Base-by-base conservation (phyloP, 2,113 vertebrate genomes). In the Leptosomus discolor region DNA sequence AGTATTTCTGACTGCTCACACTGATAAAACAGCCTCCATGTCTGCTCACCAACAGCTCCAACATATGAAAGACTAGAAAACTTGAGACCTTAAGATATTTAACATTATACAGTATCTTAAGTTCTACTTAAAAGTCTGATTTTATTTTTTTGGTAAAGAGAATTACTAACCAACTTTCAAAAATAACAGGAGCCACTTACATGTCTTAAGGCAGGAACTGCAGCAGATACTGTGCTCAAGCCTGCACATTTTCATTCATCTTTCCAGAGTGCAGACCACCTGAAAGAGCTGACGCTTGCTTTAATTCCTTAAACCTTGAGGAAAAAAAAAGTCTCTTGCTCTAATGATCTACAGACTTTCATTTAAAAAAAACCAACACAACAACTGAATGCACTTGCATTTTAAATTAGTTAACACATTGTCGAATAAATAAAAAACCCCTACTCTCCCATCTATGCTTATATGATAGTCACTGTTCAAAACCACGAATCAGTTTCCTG, bases 1-100 rank as follows among this genome's bases (percentile, higher is more conserved):
- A 1, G 10, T 22, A 29, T 34, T 58, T 92, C 57, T 56, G 46
- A 36, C 20, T 29, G 57, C 57, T 75, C 24, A 79, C 36, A 21
- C 23, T 1, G 2, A 1, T 2, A 63, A 63, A 20, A 51, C 43
- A 39, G 43, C 30, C 27, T 48, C 39, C 26, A 34, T 4, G 0
- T 36, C 61, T 29, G 14, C 56, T 78, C 60, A 64, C 37, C 51
- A 71, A 58, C 24, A 88, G 22, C 53, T 60, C 48, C 58, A 80
- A 57, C 10, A 46, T 5, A 51, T 1, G 11, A 24, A 79, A 60
- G 21, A 68, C 34, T 19, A 43, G 14, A 71, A 90, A 65, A 34
- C 41, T 65, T 75, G 21, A 85, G 50, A 60, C 22, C 18, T 58
- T 39, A 43, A 71, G 4, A 4, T 69, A 69, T 64, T 83, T 69